These are phyloP conservation scores for Globodera rostochiensis DNA, from an alignment of 1,140 invertebrate species.

Conservation along the genomic window DNA sequence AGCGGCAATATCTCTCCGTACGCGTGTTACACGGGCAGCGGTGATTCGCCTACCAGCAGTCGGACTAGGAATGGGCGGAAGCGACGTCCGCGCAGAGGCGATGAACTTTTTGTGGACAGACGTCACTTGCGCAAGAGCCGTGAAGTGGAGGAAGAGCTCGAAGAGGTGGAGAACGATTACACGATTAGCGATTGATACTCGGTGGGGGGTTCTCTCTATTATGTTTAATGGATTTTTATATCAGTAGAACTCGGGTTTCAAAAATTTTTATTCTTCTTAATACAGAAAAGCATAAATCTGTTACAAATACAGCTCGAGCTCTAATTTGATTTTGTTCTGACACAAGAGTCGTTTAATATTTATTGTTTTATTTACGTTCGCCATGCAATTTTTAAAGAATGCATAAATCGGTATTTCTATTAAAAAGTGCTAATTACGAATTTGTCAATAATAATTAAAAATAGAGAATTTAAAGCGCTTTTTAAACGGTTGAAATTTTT, in stretches of 20 bases:
- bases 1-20: slow-evolving; percentile 16
- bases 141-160: slow-evolving; percentile 7
- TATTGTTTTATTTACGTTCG: too few relatives aligned
- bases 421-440: too few relatives aligned
- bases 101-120: slow-evolving; percentile 22
- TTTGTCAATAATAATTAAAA: too few relatives aligned
- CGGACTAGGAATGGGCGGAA: slow-evolving; percentile 13
- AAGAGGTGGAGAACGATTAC: background rate
- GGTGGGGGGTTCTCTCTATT: background rate
- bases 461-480: too few relatives aligned
- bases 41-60: slow-evolving; percentile 20
- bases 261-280: slow-evolving; percentile 4
- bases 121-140: slow-evolving; percentile 10
- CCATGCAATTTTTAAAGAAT: too few relatives aligned
- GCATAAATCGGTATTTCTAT: too few relatives aligned
- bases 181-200: background rate
- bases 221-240: slow-evolving; percentile 7
- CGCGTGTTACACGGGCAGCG: slow-evolving; percentile 16
- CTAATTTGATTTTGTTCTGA: too few relatives aligned
- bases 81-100: slow-evolving; percentile 13
- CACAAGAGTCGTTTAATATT: too few relatives aligned
- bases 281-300: slow-evolving; percentile 13
- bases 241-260: background rate
- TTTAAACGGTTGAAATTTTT: too few relatives aligned
- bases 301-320: slow-evolving; percentile 2